Evolutionary conservation across 2,888 invertebrate genomes (phyloP).

Genomic region (Eupithecia centaureata): DNA sequence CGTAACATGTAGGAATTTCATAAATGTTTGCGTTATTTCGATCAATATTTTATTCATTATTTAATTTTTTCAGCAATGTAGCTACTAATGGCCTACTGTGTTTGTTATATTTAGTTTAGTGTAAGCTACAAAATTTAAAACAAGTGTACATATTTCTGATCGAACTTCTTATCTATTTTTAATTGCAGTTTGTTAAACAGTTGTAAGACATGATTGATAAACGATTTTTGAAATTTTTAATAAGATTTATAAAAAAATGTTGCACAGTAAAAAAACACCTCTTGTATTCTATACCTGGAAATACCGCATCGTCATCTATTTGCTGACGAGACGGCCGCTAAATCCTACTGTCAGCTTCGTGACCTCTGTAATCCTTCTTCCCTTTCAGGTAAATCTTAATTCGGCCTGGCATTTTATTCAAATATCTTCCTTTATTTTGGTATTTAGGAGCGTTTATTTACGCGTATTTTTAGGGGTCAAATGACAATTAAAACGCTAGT

Average conservation of each 20-base stretch:
- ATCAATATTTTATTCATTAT: too few relatives aligned
- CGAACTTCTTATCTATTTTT: too few relatives aligned
- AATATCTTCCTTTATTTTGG: slow-evolving; percentile 43
- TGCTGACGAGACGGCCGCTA: slow-evolving; percentile 69
- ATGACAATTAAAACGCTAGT: background rate
- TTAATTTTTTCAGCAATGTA: too few relatives aligned
- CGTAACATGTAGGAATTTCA: too few relatives aligned
- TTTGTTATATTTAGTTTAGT: too few relatives aligned
- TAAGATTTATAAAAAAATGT: background rate
- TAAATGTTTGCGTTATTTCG: too few relatives aligned
- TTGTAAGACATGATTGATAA: too few relatives aligned
- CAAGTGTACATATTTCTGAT: too few relatives aligned
- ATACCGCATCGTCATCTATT: slow-evolving; percentile 49
- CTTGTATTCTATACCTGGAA: background rate
- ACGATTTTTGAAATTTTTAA: too few relatives aligned
- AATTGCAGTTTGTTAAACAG: too few relatives aligned
- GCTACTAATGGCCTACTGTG: too few relatives aligned
- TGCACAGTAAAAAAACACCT: slow-evolving; percentile 2
- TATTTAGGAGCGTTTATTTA: background rate
- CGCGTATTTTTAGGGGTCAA: background rate
- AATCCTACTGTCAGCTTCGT: slow-evolving; percentile 78
- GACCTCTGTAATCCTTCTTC: slow-evolving; percentile 78
- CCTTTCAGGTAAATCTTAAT: slow-evolving; percentile 65
- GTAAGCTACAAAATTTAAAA: too few relatives aligned
- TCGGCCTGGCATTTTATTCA: slow-evolving; percentile 63